Evolutionary conservation across 2,113 vertebrate species (phyloP), one percentile per base, ranked within the genome.

Genomic region (Muntiacus reevesi): DNA sequence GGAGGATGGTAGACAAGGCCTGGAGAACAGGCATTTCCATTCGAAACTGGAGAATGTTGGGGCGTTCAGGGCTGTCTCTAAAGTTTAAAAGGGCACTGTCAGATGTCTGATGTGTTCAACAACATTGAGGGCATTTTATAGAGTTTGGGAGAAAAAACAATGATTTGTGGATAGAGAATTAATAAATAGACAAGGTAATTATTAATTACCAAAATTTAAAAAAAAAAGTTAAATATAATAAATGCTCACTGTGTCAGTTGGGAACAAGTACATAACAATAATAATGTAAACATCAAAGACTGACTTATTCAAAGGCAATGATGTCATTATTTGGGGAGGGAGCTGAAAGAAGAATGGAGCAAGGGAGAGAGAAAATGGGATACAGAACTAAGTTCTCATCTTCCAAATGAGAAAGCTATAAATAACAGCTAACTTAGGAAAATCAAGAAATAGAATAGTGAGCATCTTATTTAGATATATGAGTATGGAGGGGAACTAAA

Each of bases 161-260:
- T 74, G 71, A 87, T 54, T 82, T 9, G 2, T 33, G 59, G 45
- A 79, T 79, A 79, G 45, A 33, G 5, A 79, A 79, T 79, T 79
- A 50, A 28, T 79, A 79, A 45, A 19, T 79, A 79, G 15, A 17
- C 12, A 87, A 76, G 43, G 19, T 4, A 76, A 92, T 67, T 60
- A 79, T 78, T 76, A 52, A 81, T 89, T 60, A 76, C n/a, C 43
- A 59, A 67, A 89, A 30, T 10, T 30, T 64, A 84, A 27, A 59
- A 88, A 5, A 93, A 97, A 90, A 89, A 84, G 47, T 89, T 89
- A 47, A 87, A 55, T n/a, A 82, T 88, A 60, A 82, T n/a, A 36
- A 84, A 52, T 82, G 15, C 52, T 47, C 3, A 45, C 10, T 67
- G 3, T 45, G 54, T 93, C 11, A 27, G 1, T 33, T 90, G 19